Evolutionary conservation across 1,140 invertebrate species (phyloP), one percentile per base, ranked within the genome.

Genomic region (Calliopsis andreniformis): DNA sequence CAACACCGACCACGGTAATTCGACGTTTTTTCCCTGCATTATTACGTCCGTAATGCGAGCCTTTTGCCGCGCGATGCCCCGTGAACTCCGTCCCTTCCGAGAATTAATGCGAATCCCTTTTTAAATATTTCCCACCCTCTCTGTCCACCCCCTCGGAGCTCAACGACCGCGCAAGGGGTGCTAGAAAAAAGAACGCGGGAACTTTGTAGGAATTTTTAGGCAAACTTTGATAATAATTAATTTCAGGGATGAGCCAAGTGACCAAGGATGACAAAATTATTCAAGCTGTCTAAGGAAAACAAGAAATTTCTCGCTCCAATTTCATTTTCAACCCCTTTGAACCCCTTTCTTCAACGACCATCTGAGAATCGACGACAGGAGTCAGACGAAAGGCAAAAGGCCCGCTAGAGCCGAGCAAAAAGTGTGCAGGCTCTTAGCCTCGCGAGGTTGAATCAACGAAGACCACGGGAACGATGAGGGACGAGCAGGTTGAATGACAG

Each of bases 41-140:
- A 81, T 82, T 82, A 77, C 59, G 61, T 82, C 67, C 79, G 79
- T 81, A 81, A 81, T 56, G 53, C 66, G 73, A 82, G 32, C 62
- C 47, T 53, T 81, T 66, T 23, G 32, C 66, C 32, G 35, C 28
- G 42, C 30, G 25, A 72, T 42, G 53, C 25, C 68, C 23, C 62
- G 28, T 66, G 39, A 16, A 56, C 39, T 7, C 7, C 25, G 39
- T 51, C 62, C 35, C 63, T 63, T 59, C 25, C 66, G 53, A 18
- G 76, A 77, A 82, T 81, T 77, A 77, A 82, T 30, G 66, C 20
- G 30, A 49, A 49, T 62, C 20, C 18, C n/a, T 70, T 35, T 14
- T 45, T 49, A 55, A 61, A 76, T 66, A 66, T 73, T 56, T 75
- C 70, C 72, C 56, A 39, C 25, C 14, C 56, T n/a, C n/a, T n/a